phyloP scores from a whole-genome alignment of 1,140 invertebrate genomes.

The Achroia grisella region DNA sequence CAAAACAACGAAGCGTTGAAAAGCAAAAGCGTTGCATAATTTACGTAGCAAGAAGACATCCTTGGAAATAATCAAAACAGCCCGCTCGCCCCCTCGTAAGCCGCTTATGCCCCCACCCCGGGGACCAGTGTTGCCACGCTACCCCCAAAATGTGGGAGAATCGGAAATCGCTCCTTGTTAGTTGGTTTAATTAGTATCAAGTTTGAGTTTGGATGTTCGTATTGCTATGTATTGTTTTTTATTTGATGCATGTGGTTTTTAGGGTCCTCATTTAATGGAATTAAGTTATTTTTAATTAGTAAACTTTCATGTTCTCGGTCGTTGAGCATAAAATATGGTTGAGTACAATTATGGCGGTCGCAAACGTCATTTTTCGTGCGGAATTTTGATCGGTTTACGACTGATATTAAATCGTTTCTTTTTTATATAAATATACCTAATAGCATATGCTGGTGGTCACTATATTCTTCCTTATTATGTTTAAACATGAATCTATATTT shows the following conservation, averaged over 20 bases:
- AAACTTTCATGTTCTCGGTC: too few species aligned
- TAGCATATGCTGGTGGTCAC: too few species aligned
- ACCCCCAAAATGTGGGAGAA: slow-evolving; percentile 32
- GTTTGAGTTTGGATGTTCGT: slow-evolving; percentile 35
- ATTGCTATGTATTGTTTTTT: slow-evolving; percentile 6
- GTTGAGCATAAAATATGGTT: too few species aligned
- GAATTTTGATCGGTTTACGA: too few species aligned
- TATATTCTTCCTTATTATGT: too few species aligned
- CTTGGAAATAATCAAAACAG: slow-evolving; percentile 66
- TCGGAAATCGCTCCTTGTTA: slow-evolving; percentile 44
- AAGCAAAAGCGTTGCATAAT: slow-evolving; percentile 51
- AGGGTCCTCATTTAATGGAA: slow-evolving; percentile 1
- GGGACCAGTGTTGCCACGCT: slow-evolving; percentile 18
- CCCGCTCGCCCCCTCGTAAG: slow-evolving; percentile 45
- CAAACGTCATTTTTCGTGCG: too few species aligned
- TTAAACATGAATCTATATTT: too few species aligned
- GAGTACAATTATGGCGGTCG: too few species aligned
- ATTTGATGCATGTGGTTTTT: slow-evolving; percentile 3
- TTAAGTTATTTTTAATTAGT: not conserved
- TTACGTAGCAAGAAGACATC: slow-evolving; percentile 63
- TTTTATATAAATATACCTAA: too few species aligned
- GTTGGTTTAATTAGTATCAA: slow-evolving; percentile 54
- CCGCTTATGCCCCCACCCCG: slow-evolving; percentile 42
- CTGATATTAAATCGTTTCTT: too few species aligned
- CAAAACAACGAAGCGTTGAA: slow-evolving; percentile 19